Evolutionary conservation across 35 echinoderm and acorn worm species (phyloP), one percentile per base, ranked within the genome.

Genomic region (Ophioderma brevispina): DNA sequence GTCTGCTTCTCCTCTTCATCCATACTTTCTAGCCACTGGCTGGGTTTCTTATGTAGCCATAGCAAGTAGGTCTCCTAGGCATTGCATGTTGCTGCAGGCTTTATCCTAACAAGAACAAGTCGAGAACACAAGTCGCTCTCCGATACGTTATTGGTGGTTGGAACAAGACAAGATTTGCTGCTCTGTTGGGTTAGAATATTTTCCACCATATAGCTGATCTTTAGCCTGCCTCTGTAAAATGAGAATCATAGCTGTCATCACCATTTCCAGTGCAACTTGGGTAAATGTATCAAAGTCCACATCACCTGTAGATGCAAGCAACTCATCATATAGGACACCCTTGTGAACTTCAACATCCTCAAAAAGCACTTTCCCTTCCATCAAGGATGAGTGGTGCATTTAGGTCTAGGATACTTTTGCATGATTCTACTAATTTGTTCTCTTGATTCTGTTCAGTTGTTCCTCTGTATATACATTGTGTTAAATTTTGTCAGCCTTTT

Each of bases 91-190:
- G 75, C 41, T 79, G 87, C 87, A 40, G 87, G 87, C 39, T 89
- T 89, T 23, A 80, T 49, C 18, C 87, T 36, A 49, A 49, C 17
- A 19, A 88, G 75, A 32, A 80, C 13, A 55, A 80, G 76, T 35
- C 79, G 78, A 39, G 79, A 80, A 19, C 33, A 76, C 33, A 89
- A 89, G 35, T 89, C 40, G 0, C 42, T 6, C 46, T 89, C 77
- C 2, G 87, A 89, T 15, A 89, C 76, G 0, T 76, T 89, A 41
- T 89, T 89, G 11, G 87, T 89, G 39, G 87, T 49, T 3, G 87
- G 76, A 0, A 89, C 87, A 80, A 23, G 38, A 38, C 50, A 2
- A 14, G 14, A 15, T 80, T 31, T 38, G 21, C 14, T 80, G 37
- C 17, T 31, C 35, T 1, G 87, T 38, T 5, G 87, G 76, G 8